Conservation (phyloP, 2,888 invertebrate species). For the Epinotia brunnichana region DNA sequence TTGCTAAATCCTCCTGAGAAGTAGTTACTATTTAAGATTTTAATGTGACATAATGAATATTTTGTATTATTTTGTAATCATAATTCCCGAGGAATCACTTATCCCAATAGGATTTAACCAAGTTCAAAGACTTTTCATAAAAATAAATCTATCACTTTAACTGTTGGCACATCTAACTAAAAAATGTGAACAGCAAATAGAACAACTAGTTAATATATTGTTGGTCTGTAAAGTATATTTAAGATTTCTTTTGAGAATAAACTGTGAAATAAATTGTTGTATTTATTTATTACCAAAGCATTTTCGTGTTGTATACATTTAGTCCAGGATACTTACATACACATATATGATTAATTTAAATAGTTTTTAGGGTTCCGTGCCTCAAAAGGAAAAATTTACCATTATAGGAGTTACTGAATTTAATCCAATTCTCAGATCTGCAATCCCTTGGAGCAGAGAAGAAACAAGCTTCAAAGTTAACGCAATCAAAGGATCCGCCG, state of each 20-base stretch:
- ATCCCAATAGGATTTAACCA: slow-evolving; percentile 37
- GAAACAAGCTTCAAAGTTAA: too few species aligned
- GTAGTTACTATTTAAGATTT: slow-evolving; percentile 30
- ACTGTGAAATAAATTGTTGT: slow-evolving; percentile 23
- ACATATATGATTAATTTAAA: not conserved
- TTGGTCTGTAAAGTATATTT: slow-evolving; percentile 29
- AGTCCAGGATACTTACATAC: slow-evolving; percentile 6
- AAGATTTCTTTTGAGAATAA: slow-evolving; percentile 33
- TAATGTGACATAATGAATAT: slow-evolving; percentile 37
- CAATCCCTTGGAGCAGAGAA: too few species aligned
- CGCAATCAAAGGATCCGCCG: too few species aligned
- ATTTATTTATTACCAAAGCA: slow-evolving; percentile 10
- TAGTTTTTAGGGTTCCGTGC: not conserved
- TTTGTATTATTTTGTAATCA: slow-evolving; percentile 41
- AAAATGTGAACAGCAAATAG: slow-evolving; percentile 33
- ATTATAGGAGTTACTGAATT: too few species aligned
- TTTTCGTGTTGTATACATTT: slow-evolving; percentile 28
- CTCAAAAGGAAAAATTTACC: too few species aligned
- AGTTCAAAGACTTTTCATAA: slow-evolving; percentile 27
- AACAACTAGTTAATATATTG: slow-evolving; percentile 20
- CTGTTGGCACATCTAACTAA: slow-evolving; percentile 22
- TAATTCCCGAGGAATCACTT: slow-evolving; percentile 33
- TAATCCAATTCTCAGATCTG: too few species aligned
- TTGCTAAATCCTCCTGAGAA: slow-evolving; percentile 19
- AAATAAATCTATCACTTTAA: slow-evolving; percentile 6